Evolutionary conservation across 2,888 invertebrate species (phyloP).

Genomic region (Pharmacophagus antenor): DNA sequence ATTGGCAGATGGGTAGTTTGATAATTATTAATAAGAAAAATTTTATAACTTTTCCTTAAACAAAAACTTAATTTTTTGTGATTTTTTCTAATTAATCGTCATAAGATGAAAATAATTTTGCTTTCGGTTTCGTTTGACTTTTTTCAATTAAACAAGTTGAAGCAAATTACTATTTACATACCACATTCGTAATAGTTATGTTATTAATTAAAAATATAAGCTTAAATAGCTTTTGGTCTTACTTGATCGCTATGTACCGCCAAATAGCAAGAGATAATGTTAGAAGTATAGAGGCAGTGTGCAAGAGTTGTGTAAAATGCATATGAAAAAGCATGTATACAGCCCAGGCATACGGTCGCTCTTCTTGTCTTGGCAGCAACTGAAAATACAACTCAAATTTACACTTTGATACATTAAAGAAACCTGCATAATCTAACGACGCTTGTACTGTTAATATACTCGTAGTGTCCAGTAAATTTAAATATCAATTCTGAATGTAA

Average conservation of each 20-base stretch:
- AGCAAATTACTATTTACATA: not conserved
- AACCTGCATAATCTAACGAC: not conserved
- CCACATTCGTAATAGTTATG: not conserved
- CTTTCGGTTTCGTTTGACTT: too few species aligned
- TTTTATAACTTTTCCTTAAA: too few species aligned
- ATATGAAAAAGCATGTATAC: slow-evolving; percentile 89
- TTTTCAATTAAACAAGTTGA: not conserved
- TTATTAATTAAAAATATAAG: not conserved
- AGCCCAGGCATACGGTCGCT: slow-evolving; percentile 86
- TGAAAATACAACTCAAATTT: slow-evolving; percentile 37
- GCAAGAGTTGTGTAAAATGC: slow-evolving; percentile 89
- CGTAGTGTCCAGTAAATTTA: too few species aligned
- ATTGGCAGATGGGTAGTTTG: too few species aligned
- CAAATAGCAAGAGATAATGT: slow-evolving; percentile 91
- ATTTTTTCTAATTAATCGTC: too few species aligned
- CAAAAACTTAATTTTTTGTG: too few species aligned
- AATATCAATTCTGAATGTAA: too few species aligned
- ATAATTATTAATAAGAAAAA: too few species aligned
- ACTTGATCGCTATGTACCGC: slow-evolving; percentile 92
- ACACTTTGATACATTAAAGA: not conserved
- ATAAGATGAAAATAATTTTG: too few species aligned
- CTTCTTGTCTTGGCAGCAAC: slow-evolving; percentile 81
- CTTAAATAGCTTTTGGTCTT: slow-evolving; percentile 44
- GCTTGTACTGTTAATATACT: too few species aligned
- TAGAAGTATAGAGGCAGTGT: slow-evolving; percentile 91